Percentiles rank a stretch among this genome's conserved stretches.
phyloP scores from a whole-genome alignment of 2,797 vertebrate species.

The Scolopax bukidnonensis region DNA sequence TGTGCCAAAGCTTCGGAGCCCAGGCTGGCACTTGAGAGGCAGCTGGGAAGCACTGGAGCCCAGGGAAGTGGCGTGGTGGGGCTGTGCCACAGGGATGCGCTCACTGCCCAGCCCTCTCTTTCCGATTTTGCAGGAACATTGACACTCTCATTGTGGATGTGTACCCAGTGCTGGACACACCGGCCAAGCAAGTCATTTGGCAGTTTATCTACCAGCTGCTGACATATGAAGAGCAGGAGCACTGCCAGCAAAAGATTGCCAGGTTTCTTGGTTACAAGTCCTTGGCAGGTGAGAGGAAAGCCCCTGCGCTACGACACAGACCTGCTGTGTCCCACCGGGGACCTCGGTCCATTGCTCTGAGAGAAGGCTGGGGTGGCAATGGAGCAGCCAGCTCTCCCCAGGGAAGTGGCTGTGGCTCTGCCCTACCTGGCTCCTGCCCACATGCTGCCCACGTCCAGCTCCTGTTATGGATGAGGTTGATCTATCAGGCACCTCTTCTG shows the following conservation, averaged over 20 bases:
- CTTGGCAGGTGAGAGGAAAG: constrained; percentile 76
- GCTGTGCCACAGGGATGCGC: fast-evolving
- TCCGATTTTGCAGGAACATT: constrained; percentile 84
- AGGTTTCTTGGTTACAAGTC: constrained; percentile 93
- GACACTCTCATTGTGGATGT: constrained; percentile 97
- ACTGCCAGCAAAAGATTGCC: constrained; percentile 94
- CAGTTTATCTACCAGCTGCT: constrained; percentile 98
- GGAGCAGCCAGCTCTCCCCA: no score
- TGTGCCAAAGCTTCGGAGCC: fast-evolving
- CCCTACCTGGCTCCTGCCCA: neutral
- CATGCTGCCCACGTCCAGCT: neutral
- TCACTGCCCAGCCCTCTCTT: neutral
- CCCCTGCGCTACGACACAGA: fast-evolving
- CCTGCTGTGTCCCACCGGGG: fast-evolving
- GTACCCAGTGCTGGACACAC: constrained; percentile 95
- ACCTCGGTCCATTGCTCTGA: fast-evolving
- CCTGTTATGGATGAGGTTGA: neutral
- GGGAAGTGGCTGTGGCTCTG: neutral
- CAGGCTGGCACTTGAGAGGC: neutral
- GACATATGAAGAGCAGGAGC: constrained; percentile 96
- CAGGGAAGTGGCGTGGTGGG: fast-evolving
- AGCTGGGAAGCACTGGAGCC: neutral
- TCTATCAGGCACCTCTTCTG: neutral
- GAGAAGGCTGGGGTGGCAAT: neutral
- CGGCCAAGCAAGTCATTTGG: constrained; percentile 98